These are phyloP conservation scores for Poecile montanus DNA, from an alignment of 2,797 vertebrate species.

Conservation along the genomic window DNA sequence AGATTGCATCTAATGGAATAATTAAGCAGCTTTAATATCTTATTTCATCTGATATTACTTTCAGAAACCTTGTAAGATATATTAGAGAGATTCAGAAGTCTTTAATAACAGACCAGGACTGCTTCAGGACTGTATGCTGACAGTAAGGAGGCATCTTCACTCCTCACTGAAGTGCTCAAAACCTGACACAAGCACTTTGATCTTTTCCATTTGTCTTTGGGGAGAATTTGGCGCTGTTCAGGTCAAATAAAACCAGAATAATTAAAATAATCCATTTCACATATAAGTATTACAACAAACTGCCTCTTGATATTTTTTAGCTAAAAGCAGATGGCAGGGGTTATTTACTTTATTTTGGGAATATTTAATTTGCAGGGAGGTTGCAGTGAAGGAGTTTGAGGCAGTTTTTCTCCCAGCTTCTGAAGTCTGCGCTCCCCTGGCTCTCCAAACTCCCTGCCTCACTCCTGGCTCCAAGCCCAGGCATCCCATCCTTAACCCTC, in stretches of 20 bases:
- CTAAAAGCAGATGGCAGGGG: not conserved
- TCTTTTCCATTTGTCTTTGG: not conserved
- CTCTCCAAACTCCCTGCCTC: not conserved
- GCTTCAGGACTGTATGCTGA: not conserved
- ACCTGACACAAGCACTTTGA: not conserved
- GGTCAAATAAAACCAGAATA: not conserved
- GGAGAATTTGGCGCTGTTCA: not conserved
- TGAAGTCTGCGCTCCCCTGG: not conserved
- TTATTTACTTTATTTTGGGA: not conserved
- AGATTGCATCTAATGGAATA: constrained; percentile 21
- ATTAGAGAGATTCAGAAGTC: not conserved
- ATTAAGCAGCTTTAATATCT: not conserved
- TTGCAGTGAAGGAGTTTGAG: not conserved
- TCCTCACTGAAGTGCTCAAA: not conserved
- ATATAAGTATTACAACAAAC: not conserved
- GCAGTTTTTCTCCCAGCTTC: not conserved
- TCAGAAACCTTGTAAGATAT: not conserved
- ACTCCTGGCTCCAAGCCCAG: not conserved
- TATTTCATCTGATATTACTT: not conserved
- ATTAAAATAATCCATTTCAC: not conserved
- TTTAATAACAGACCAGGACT: not conserved
- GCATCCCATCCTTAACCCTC: not conserved
- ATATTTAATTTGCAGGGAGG: not conserved
- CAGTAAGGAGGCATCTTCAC: not conserved
- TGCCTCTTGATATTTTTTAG: not conserved